Conservation (phyloP, 1,140 invertebrate species). For the Hycleus phaleratus region DNA sequence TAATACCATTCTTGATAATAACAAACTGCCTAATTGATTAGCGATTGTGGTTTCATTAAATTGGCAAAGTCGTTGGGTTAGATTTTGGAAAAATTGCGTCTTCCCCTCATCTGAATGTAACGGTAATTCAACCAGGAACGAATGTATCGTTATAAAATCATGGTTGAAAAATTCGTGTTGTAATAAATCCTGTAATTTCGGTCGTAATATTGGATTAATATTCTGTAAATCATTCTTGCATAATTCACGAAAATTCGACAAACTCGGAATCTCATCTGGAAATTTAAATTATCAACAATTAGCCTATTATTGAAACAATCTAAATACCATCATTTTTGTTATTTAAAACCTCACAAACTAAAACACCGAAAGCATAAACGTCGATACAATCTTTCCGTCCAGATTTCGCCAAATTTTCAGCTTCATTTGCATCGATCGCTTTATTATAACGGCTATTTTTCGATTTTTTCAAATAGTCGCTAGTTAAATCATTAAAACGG, state of each 20-base stretch:
- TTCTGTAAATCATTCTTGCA: constrained; percentile 58
- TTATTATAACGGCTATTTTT: constrained; percentile 55
- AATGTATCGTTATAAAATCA: constrained; percentile 73
- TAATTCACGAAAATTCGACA: constrained; percentile 58
- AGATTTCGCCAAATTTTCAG: constrained; percentile 42
- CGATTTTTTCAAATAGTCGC: constrained; percentile 59
- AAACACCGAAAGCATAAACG: constrained; percentile 70
- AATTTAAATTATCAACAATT: constrained; percentile 23
- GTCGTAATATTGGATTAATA: constrained; percentile 48
- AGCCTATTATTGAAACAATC: not conserved
- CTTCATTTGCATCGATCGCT: constrained; percentile 63
- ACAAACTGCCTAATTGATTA: constrained; percentile 61
- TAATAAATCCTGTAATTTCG: constrained; percentile 54
- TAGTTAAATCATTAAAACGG: constrained; percentile 57
- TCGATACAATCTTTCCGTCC: constrained; percentile 55
- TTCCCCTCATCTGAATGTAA: constrained; percentile 69
- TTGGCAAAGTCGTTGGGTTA: constrained; percentile 54
- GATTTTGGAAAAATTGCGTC: constrained; percentile 62
- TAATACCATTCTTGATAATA: constrained; percentile 75
- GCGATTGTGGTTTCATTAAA: constrained; percentile 73
- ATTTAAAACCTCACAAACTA: constrained; percentile 65
- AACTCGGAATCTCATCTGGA: constrained; percentile 58
- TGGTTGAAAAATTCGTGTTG: constrained; percentile 71
- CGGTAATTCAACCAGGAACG: constrained; percentile 71
- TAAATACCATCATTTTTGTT: constrained; percentile 50